Percentiles rank a stretch among this genome's conserved stretches.
Conservation (phyloP, 2,113 vertebrate species). For the Phalacrocorax pelagicus region DNA sequence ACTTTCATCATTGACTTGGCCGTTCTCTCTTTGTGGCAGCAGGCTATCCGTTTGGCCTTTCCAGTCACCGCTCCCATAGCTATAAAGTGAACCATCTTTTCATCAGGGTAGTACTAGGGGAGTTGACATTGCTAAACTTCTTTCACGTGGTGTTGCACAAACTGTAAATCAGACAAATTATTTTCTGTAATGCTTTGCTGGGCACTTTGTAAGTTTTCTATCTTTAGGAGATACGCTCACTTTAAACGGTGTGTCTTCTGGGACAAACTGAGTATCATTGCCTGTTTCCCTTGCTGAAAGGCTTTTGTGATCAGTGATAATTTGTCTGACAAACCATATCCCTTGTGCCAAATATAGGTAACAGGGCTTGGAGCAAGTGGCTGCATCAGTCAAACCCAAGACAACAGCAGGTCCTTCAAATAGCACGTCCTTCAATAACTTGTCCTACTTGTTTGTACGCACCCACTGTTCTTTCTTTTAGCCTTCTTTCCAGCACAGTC, state of each 20-base stretch:
- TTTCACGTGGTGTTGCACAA: background rate
- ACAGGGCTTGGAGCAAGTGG: background rate
- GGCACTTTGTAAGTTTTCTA: background rate
- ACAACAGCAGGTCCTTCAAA: background rate
- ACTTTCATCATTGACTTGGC: background rate
- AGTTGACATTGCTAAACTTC: background rate
- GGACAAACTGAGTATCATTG: background rate
- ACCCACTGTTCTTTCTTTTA: background rate
- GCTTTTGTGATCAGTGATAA: background rate
- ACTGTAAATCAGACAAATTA: background rate
- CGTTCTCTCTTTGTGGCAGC: background rate
- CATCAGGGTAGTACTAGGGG: background rate
- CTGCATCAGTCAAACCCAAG: background rate
- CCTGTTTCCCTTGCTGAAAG: background rate
- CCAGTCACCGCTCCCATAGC: background rate
- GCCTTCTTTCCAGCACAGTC: background rate
- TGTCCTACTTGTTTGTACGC: background rate
- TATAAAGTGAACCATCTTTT: background rate
- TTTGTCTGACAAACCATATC: background rate
- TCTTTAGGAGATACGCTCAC: background rate
- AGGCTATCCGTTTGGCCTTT: background rate
- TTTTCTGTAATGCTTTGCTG: background rate
- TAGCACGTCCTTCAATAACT: background rate
- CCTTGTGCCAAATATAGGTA: background rate
- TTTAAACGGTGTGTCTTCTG: background rate